These are phyloP conservation scores for Diadema setosum DNA, from an alignment of 35 echinoderm and acorn worm species.

Conservation along the genomic window DNA sequence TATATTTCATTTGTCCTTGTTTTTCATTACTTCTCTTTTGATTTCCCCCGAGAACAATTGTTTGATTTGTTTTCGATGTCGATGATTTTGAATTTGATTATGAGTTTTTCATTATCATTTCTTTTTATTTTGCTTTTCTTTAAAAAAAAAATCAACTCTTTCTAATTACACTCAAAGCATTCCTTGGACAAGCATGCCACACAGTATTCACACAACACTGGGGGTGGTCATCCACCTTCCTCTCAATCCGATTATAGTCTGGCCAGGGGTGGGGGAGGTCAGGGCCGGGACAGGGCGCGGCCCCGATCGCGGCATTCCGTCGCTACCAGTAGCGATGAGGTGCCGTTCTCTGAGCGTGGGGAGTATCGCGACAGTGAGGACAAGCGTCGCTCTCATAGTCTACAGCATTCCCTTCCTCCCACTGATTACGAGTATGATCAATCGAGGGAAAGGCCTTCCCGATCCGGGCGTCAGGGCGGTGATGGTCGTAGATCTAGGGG, in stretches of 20 bases:
- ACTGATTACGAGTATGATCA: not conserved
- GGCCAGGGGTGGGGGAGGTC: not conserved
- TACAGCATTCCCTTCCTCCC: not conserved
- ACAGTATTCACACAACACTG: constrained; percentile 7
- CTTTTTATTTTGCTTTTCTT: constrained; percentile 9
- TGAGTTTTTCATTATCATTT: not conserved
- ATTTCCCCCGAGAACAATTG: not conserved
- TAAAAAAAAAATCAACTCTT: too few relatives aligned
- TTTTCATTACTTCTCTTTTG: not conserved
- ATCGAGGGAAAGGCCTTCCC: not conserved
- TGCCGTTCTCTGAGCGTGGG: constrained; percentile 1
- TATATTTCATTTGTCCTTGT: not conserved
- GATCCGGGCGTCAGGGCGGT: not conserved
- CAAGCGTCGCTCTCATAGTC: too few relatives aligned
- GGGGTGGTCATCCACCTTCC: not conserved
- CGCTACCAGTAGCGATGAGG: constrained; percentile 10
- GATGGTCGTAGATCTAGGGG: not conserved
- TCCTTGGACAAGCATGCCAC: constrained; percentile 20
- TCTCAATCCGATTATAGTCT: constrained; percentile 23
- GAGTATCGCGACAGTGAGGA: not conserved
- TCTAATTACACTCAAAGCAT: constrained; percentile 8
- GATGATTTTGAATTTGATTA: not conserved
- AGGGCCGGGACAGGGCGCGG: not conserved
- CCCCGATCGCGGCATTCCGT: not conserved
- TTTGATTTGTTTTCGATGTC: not conserved